Evolutionary conservation across 2,797 vertebrate species (phyloP), one percentile per base, ranked within the genome.

Genomic region (Toxotes lorentzi): DNA sequence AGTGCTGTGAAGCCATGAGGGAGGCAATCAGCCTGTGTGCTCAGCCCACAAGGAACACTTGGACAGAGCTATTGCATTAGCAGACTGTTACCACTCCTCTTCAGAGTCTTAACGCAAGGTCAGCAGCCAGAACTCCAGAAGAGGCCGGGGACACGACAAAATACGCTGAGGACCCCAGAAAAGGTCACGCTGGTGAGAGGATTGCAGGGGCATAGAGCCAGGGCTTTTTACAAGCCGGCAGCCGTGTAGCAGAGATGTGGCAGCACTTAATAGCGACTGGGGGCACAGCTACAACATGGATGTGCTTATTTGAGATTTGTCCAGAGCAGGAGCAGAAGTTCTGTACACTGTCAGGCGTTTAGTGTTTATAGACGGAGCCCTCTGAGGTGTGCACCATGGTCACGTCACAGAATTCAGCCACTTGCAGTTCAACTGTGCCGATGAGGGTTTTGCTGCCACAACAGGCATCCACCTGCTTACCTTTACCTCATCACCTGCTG

Each of bases 11-110:
- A 72, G 45, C 81, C 88, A 81, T 2, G 69, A 79, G 88, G 82
- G 79, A 88, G 56, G 54, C 21, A 54, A 54, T 47, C 59, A 17
- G 84, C 58, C 78, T 76, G 72, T 40, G 70, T 19, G 76, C 82
- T 84, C 73, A 75, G 75, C 70, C 48, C 73, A 74, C 43, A 24
- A 84, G 78, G 38, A 85, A 75, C 79, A 79, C 68, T 78, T 79
- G 81, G 78, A 91, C 86, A 89, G 74, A 85, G 81, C 76, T 85
- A 70, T 76, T 91, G 90, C 91, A 93, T 93, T 93, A 92, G 83
- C 83, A 24, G 78, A 61, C 83, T 72, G 88, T 78, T 90, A 62
- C 58, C 21, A 32, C 62, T 63, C 61, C 79, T 83, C 82, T 68
- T 76, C 69, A 60, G 64, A 48, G 76, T 78, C 75, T 30, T 63